Base-by-base conservation (phyloP, 2,113 vertebrate genomes). In the Canis aureus region DNA sequence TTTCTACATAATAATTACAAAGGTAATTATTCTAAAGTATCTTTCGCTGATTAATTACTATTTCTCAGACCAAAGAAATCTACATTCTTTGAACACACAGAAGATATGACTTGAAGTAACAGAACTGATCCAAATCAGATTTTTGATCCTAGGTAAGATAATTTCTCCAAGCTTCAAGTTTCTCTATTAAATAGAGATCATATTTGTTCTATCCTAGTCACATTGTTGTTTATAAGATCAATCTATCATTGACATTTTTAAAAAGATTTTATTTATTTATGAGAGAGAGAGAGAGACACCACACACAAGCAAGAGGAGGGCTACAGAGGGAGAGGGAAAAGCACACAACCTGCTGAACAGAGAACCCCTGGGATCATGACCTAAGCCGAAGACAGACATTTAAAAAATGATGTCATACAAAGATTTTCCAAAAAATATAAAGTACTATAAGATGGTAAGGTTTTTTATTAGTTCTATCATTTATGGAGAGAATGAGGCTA, bases 111-210 rank as follows among this genome's bases (percentile, higher is more conserved):
- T 49, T 83, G 53, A 95, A 85, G 51, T 67, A 95, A 51, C 11
- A 78, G 25, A 95, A 94, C 2, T 91, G 22, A 67, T n/a, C 62
- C 23, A 74, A 95, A 92, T 15, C 64, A n/a, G 32, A 78, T 87
- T 88, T 88, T 51, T 84, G 29, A 95, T 38, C 25, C 20, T 83
- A 89, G 7, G 20, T 81, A 62, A 91, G 84, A 66, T 82, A 66
- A 84, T 62, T 69, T 95, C 57, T 84, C 38, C 71, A 95, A 94
- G 51, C 59, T 95, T 94, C 49, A 94, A 79, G 17, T 90, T 96
- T 92, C 59, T 93, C 27, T 83, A 79, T 83, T 89, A 83, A 91
- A 71, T 23, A 53, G 6, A 25, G 43, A 78, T 90, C 16, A 25
- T 81, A 43, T 32, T 91, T 94, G 62, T 85, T 78, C 25, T 64